phyloP scores from a whole-genome alignment of 1,140 invertebrate species.

The Calosoma granatense region DNA sequence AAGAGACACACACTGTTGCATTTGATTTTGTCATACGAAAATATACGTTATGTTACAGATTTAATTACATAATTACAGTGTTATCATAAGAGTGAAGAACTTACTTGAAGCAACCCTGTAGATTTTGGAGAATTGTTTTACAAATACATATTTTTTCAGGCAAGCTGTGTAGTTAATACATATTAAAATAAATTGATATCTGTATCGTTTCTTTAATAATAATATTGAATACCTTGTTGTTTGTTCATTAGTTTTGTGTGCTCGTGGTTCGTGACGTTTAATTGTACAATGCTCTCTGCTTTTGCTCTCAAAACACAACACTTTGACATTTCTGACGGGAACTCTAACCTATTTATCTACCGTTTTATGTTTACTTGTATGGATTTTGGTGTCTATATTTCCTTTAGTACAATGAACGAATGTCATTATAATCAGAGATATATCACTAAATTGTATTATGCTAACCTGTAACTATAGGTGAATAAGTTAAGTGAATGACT shows the following conservation, averaged over 20 bases:
- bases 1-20: too few species aligned
- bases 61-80: too few species aligned
- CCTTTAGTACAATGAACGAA: not conserved
- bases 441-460: not conserved
- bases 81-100: not conserved
- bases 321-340: not conserved
- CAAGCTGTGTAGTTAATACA: not conserved
- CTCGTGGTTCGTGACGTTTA: conserved; percentile 1
- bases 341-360: not conserved
- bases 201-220: not conserved
- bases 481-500: conserved; percentile 1
- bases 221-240: too few species aligned
- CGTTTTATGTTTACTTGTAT: not conserved
- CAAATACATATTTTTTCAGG: not conserved
- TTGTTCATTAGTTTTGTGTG: too few species aligned
- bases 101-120: not conserved
- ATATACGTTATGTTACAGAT: not conserved
- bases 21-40: not conserved
- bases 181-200: too few species aligned
- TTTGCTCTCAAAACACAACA: too few species aligned
- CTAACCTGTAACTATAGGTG: not conserved
- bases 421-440: conserved; percentile 1
- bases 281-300: not conserved
- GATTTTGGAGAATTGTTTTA: not conserved
- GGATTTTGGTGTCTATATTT: conserved; percentile 1